Percentiles rank a stretch among this genome's conserved stretches.
Conservation (phyloP, 2,113 vertebrate genomes). For the Chelonoidis abingdonii region DNA sequence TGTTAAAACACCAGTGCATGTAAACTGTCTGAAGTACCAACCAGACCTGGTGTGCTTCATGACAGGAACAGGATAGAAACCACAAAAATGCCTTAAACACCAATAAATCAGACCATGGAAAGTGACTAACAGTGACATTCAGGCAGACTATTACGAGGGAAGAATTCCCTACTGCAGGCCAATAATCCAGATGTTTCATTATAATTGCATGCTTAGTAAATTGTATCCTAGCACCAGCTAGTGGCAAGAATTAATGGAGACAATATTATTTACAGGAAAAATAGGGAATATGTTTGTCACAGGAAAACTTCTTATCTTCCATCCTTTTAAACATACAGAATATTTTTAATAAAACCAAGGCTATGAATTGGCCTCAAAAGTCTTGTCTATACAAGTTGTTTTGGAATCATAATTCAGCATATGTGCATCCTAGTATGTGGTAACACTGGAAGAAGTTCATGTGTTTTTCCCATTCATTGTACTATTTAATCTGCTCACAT, state of each 20-base stretch:
- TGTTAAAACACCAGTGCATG: neutral
- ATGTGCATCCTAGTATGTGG: neutral
- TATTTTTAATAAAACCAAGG: neutral
- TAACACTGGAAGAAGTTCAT: neutral
- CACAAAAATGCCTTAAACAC: neutral
- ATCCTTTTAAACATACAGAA: neutral
- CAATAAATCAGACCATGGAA: neutral
- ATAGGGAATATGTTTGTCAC: neutral
- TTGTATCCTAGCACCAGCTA: slow-evolving; percentile 77
- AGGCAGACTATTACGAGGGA: neutral
- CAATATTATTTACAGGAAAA: neutral
- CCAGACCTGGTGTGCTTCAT: neutral
- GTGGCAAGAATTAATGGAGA: slow-evolving; percentile 65
- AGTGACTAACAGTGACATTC: neutral
- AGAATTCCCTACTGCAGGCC: neutral
- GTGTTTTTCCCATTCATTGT: neutral
- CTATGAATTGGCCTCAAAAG: rapidly evolving
- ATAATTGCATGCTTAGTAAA: neutral
- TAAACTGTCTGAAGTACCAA: neutral
- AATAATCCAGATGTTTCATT: neutral
- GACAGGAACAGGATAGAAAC: neutral
- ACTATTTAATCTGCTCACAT: neutral
- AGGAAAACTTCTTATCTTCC: neutral
- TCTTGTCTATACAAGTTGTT: neutral
- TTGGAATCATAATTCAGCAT: neutral